These are phyloP conservation scores for Calameuta idolon DNA, from an alignment of 2,888 invertebrate species.

Conservation along the genomic window DNA sequence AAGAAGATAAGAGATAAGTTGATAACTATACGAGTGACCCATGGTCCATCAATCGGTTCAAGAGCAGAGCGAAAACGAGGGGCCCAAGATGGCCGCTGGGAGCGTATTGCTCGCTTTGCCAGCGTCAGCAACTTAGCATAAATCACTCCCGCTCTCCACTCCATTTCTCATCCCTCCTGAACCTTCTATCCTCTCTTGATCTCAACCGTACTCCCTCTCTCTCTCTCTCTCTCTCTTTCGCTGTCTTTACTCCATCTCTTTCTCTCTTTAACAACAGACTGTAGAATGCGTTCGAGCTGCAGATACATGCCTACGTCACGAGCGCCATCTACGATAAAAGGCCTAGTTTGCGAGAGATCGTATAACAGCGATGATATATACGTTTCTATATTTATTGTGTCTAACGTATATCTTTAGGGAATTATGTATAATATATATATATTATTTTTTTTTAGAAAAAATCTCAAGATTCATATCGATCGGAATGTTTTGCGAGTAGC, in stretches of 20 bases:
- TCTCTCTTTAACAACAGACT: slow-evolving; percentile 8
- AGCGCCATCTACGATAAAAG: background rate
- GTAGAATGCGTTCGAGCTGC: slow-evolving; percentile 3
- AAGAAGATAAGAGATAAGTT: slow-evolving; percentile 6
- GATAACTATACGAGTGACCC: slow-evolving; percentile 23
- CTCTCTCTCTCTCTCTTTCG: slow-evolving; percentile 8
- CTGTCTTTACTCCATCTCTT: slow-evolving; percentile 22
- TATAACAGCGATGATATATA: background rate
- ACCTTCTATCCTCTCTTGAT: slow-evolving; percentile 4
- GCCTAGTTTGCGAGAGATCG: background rate
- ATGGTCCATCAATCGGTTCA: slow-evolving; percentile 40
- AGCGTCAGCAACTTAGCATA: slow-evolving; percentile 62
- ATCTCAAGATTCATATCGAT: background rate
- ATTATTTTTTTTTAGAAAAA: background rate
- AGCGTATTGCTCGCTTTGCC: slow-evolving; percentile 51
- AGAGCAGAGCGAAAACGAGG: slow-evolving; percentile 37
- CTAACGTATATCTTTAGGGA: background rate
- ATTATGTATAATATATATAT: background rate
- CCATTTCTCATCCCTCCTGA: slow-evolving; percentile 31
- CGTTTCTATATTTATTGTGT: background rate
- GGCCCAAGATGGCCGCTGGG: slow-evolving; percentile 54
- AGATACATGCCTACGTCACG: background rate
- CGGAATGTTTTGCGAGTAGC: background rate
- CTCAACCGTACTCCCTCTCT: slow-evolving; percentile 10
- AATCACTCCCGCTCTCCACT: slow-evolving; percentile 62